Percentiles rank a stretch among this genome's conserved stretches.
phyloP scores from a whole-genome alignment of 1,140 invertebrate genomes.

The Drosophila ficusphila region DNA sequence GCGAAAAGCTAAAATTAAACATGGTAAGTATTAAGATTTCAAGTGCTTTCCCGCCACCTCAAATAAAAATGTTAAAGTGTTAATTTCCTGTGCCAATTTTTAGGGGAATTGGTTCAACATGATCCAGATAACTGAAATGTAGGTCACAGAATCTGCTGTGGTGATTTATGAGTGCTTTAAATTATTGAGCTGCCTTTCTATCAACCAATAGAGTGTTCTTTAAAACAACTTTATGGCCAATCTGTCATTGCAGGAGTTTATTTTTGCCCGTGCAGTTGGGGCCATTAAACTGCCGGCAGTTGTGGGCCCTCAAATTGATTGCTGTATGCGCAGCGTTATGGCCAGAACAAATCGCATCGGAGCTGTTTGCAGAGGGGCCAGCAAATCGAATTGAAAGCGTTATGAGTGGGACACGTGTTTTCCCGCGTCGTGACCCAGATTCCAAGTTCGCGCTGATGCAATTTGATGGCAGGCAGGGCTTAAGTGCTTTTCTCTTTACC shows the following conservation, averaged over 20 bases:
- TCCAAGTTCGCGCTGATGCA: constrained; percentile 36
- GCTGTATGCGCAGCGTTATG: constrained; percentile 19
- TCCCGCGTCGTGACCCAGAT: constrained; percentile 39
- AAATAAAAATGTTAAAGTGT: no score
- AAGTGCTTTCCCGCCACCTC: constrained; percentile 28
- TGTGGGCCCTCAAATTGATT: constrained; percentile 13
- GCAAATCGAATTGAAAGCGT: constrained; percentile 37
- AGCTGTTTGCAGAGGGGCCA: not conserved
- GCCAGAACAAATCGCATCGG: constrained; percentile 23
- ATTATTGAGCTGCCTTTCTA: no score
- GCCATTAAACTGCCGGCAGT: constrained; percentile 42
- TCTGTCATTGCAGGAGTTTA: not conserved
- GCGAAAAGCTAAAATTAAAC: not conserved
- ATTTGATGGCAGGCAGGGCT: constrained; percentile 44
- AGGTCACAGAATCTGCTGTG: no score
- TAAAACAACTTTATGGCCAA: not conserved
- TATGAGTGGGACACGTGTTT: constrained; percentile 46
- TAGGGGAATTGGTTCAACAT: no score
- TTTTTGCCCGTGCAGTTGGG: constrained; percentile 20
- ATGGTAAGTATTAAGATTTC: constrained; percentile 7
- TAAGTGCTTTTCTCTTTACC: constrained; percentile 51
- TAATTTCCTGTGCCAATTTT: no score
- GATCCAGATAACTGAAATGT: no score
- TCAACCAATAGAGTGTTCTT: no score
- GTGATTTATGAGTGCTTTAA: no score